Base-by-base conservation (phyloP, 2,113 vertebrate species). In the Polypterus bichir region DNA sequence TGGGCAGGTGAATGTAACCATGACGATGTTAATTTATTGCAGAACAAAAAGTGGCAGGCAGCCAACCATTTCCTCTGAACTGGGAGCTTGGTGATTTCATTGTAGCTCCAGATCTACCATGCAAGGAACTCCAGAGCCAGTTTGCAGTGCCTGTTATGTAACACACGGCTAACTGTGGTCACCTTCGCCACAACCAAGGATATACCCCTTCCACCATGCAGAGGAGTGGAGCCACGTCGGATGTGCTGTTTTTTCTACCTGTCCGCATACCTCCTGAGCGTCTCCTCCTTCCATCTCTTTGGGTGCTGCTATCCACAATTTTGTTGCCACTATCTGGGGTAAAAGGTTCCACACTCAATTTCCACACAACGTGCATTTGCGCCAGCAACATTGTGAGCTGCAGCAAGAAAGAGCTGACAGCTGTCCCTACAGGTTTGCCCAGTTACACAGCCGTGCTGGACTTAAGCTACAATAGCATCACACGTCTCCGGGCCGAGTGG, bases 381-480 rank as follows among this genome's bases (percentile, higher is more conserved):
- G 94, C 96, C 79, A 95, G 93, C 70, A 96, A 94, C 81, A 91
- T 97, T 58, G 89, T 97, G 60, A 97, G 92, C 81, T 98, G 96
- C 80, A 91, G 93, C 9, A 94, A 92, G 74, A 90, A 89, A 73
- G 86, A 83, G 56, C 79, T 98, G 75, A 79, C 70, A 45, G 10
- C 3, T 1, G 73, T 94, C 44, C 93, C 93, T 0, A 48, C 71
- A 0, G 76, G 77, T 1, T 68, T 98, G 61, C 96, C 96, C 3
- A 76, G 69, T 47, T 96, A 97, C 73, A 79, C 86, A 0, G 79
- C 88, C 0, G 83, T 93, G 3, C 74, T 98, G 71, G 96, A 98
- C 74, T 77, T 98, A 68, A 97, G 94, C 69, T 92, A 97, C 76
- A 98, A 98, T 65, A 79, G 88, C 46, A 79, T 98, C 64, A 70